A percentile compares a stretch with the other conserved stretches of the same genome.
Evolutionary conservation across 2,888 invertebrate species (phyloP).

Genomic region (Drepana falcataria): DNA sequence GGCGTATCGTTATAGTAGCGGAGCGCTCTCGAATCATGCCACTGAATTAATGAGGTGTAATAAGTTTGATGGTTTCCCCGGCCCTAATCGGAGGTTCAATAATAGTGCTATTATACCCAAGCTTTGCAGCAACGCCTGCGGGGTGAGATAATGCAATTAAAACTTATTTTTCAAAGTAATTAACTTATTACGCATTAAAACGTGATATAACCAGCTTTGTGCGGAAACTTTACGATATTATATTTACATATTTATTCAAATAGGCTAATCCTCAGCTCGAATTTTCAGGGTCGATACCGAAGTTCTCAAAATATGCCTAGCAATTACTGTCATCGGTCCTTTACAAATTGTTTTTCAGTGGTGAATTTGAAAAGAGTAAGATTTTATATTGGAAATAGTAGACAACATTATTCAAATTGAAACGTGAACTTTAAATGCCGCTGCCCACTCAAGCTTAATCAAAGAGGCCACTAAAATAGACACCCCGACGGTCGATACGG

Average conservation of each 20-base stretch:
- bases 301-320: no score
- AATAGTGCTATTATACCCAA: constrained; percentile 14
- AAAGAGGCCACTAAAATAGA: constrained; percentile 20
- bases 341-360: no score
- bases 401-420: not conserved
- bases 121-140: not conserved
- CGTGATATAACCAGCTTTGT: no score
- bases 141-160: not conserved
- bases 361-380: no score
- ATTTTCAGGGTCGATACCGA: no score
- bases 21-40: constrained; percentile 39
- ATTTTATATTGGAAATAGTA: no score
- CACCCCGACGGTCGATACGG: constrained; percentile 41
- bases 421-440: not conserved
- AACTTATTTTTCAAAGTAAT: no score
- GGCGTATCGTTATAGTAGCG: constrained; percentile 44
- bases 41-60: constrained; percentile 54
- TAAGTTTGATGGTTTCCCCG: constrained; percentile 40
- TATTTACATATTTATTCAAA: no score
- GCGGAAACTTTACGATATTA: no score
- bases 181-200: no score
- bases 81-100: constrained; percentile 31
- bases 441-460: constrained; percentile 18
- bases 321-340: no score
- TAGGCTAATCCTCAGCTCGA: no score